Evolutionary conservation across 1,140 invertebrate species (phyloP).

Genomic region (Bombus pascuorum): DNA sequence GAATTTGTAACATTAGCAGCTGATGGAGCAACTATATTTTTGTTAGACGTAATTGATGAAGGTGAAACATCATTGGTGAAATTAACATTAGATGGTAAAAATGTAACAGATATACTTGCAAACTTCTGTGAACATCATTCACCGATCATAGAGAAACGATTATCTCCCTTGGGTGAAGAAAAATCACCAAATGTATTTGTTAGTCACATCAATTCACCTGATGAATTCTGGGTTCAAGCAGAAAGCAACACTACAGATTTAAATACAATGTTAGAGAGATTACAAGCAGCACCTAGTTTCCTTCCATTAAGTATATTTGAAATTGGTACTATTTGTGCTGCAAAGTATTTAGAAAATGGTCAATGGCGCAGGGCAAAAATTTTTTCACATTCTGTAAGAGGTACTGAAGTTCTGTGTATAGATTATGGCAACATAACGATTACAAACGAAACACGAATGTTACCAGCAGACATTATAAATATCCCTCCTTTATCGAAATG

Average conservation of each 20-base stretch:
- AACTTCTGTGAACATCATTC: constrained; percentile 36
- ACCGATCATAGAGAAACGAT: constrained; percentile 64
- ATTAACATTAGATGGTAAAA: constrained; percentile 84
- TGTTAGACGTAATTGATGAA: constrained; percentile 81
- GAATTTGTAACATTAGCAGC: constrained; percentile 72
- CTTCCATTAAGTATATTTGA: constrained; percentile 79
- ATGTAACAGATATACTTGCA: constrained; percentile 84
- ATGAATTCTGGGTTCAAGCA: constrained; percentile 87
- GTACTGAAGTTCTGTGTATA: constrained; percentile 82
- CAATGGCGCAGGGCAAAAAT: constrained; percentile 85
- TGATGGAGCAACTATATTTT: constrained; percentile 76
- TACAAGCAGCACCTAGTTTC: constrained; percentile 82
- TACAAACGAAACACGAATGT: constrained; percentile 71
- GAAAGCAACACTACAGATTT: constrained; percentile 81
- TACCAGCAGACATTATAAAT: constrained; percentile 76
- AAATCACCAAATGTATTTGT: constrained; percentile 74
- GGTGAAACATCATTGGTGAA: constrained; percentile 86
- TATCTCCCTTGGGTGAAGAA: constrained; percentile 76
- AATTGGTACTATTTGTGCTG: constrained; percentile 85
- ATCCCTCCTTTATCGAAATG: constrained; percentile 76
- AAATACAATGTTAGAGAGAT: constrained; percentile 83
- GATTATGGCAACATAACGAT: constrained; percentile 84
- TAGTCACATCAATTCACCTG: constrained; percentile 83
- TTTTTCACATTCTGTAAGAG: constrained; percentile 62
- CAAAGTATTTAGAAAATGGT: constrained; percentile 85